Evolutionary conservation across 2,888 invertebrate genomes (phyloP), one percentile per base, ranked within the genome.

Genomic region (Luperina nickerlii): DNA sequence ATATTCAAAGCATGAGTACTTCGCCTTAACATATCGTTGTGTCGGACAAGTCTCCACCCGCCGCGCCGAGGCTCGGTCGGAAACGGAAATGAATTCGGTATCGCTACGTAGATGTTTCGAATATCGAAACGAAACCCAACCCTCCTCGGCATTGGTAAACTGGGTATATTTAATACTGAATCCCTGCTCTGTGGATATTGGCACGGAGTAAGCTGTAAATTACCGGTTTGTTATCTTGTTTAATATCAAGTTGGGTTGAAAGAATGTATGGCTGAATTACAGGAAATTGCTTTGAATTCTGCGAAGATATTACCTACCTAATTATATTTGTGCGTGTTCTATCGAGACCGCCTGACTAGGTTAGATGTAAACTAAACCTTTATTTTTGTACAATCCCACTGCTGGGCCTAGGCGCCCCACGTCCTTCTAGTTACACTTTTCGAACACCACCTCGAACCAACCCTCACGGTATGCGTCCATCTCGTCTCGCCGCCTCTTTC

Each of bases 61-160:
- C 38, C 38, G 38, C 79, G 32, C 32, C 72, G 45, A 67, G 73
- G 42, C 78, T 71, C 75, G 82, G 75, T 73, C 75, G 86, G 67
- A 81, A 78, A 65, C 82, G 90, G 90, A 91, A 92, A 92, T 90
- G 85, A 91, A 90, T 89, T 84, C 81, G 77, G 85, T 88, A 90
- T 88, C 87, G 86, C 70, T 72, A 76, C 81, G 74, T 75, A 81
- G 74, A 86, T 83, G 81, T 87, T 85, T 80, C 71, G 74, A 87
- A 89, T 85, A 86, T 84, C 75, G 77, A 76, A 82, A 73, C 75
- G 81, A 72, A 78, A 80, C 38, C 79, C 73, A 79, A 76, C 38
- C 76, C 57, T 51, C 27, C 54, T 45, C 54, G 51, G 38, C 69
- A 68, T 87, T 74, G 70, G 65, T 75, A 66, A 73, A 69, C 78